Base-by-base conservation (phyloP, 2,113 vertebrate genomes). In the Cyprinodon tularosa region DNA sequence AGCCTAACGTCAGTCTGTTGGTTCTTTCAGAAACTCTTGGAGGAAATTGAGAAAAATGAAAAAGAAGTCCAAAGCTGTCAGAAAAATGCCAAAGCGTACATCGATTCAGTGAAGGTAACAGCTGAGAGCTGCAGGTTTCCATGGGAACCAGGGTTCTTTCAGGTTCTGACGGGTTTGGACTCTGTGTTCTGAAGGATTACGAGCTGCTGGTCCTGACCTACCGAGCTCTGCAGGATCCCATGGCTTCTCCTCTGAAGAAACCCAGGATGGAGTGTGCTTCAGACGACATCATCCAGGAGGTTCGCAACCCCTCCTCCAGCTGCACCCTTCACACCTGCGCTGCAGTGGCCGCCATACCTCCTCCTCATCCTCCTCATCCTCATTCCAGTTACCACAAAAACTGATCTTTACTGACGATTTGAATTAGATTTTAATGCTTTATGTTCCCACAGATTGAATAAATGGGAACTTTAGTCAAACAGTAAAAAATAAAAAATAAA, bases 171-270 rank as follows among this genome's bases (percentile, higher is more conserved):
- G 42, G 11, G 1, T 47, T 1, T 1, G 45, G 59, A 42, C 13
- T 1, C 12, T 12, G 0, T 8, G n/a, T 44, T 48, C 65, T 8
- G 0, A 76, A 99, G 98, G 97, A 99, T 76, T 98, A 97, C 0
- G 97, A 99, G 81, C 93, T 99, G 12, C 97, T 98, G 89, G 84
- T 99, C 63, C 92, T 99, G 81, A 98, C 96, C 0, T 99, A 97
- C 91, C 98, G 95, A 93, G 98, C 96, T 0, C 94, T 98, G 59
- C 94, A 96, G 64, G 97, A 99, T 72, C 97, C 97, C 0, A 80
- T 94, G 12, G 95, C 93, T 0, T 99, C 98, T 0, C 97, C 98
- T 0, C 87, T 96, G 66, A 99, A 99, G 94, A 99, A 98, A 82
- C 91, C 96, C 39, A 98, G 98, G 86, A 94, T 99, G 75, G 96